Evolutionary conservation across 2,113 vertebrate species (phyloP).

Genomic region (Circaetus gallicus): DNA sequence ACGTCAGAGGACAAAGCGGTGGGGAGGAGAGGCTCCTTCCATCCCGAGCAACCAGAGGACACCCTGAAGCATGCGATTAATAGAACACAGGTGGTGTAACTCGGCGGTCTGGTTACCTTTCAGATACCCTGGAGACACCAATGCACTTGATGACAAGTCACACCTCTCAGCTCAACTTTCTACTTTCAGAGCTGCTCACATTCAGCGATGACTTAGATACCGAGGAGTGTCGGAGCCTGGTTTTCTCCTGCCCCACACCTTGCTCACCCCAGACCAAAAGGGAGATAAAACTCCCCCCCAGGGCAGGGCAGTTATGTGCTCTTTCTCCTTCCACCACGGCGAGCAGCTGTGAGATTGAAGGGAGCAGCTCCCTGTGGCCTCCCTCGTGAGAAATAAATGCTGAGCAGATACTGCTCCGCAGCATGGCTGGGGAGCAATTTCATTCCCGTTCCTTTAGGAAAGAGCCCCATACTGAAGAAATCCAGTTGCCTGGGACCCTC

Average conservation of each 20-base stretch:
- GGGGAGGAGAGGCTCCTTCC: not conserved
- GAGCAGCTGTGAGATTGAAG: not conserved
- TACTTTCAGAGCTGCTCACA: not conserved
- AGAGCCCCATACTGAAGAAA: not conserved
- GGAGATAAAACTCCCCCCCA: not conserved
- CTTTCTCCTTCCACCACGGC: not conserved
- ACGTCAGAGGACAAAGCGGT: accelerated
- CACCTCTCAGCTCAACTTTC: not conserved
- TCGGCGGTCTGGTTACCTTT: not conserved
- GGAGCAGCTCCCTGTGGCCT: not conserved
- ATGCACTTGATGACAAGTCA: not conserved
- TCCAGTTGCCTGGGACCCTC: not conserved
- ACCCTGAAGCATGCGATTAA: not conserved
- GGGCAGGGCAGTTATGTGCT: not conserved
- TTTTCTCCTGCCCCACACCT: not conserved
- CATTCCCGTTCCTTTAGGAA: not conserved
- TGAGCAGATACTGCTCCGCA: not conserved
- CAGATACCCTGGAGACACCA: not conserved
- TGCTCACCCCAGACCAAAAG: not conserved
- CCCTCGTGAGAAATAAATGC: not conserved
- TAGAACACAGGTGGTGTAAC: accelerated
- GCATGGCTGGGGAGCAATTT: not conserved
- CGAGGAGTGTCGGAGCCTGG: not conserved
- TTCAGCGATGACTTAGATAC: not conserved
- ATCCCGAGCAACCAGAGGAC: not conserved